Evolutionary conservation across 1,140 invertebrate genomes (phyloP).

Genomic region (Atta colombica): DNA sequence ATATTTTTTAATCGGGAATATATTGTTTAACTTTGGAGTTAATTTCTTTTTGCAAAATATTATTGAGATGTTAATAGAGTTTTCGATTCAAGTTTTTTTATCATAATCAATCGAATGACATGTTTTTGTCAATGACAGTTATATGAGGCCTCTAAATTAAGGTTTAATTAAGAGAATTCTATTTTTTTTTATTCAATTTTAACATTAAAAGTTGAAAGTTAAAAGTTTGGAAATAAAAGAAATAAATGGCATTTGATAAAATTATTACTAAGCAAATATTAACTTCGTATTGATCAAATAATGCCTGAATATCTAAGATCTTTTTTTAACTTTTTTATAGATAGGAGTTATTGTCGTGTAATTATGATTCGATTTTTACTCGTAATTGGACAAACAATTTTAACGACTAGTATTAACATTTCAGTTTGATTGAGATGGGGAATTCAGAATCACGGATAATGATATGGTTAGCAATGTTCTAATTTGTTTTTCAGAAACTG

Average conservation of each 20-base stretch:
- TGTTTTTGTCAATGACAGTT: conserved; percentile 2
- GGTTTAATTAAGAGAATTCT: background rate
- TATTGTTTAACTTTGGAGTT: background rate
- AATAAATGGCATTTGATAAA: background rate
- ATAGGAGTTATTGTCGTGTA: background rate
- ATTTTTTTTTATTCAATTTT: background rate
- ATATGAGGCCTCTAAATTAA: background rate
- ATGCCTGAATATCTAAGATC: background rate
- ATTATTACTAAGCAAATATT: background rate
- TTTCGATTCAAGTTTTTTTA: background rate
- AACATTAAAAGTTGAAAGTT: background rate
- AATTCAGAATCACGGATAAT: conserved; percentile 7
- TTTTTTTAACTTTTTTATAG: background rate
- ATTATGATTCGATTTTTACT: background rate
- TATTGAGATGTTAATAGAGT: background rate
- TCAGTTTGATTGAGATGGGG: background rate
- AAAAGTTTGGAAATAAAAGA: background rate
- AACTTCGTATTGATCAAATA: conserved; percentile 8
- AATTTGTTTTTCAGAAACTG: background rate
- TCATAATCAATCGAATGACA: background rate
- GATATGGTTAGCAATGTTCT: background rate
- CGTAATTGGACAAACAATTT: background rate
- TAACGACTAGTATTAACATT: background rate
- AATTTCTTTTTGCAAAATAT: background rate
- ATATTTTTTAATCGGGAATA: background rate